Base-by-base conservation (phyloP, 2,888 invertebrate species). In the Cryptophagus acutangulus region DNA sequence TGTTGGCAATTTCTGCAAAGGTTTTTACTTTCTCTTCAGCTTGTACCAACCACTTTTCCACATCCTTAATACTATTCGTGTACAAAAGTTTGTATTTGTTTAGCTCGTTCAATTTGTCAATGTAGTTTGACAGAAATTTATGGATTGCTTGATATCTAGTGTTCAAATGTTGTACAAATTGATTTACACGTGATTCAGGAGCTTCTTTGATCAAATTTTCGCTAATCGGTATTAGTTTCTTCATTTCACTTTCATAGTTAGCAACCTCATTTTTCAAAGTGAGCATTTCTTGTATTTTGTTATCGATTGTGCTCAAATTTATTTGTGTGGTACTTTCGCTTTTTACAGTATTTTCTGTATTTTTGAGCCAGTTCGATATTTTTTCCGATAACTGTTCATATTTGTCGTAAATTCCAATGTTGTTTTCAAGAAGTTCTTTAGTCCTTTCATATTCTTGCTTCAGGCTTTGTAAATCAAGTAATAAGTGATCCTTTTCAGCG, bases 171-270 rank as follows among this genome's bases (percentile, higher is more conserved):
- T 79, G 80, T 1, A 87, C 83, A 62, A 86, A 84, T 61, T 91
- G 89, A 1, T 80, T 77, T 9, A 88, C 84, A 29, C 91, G 77
- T 0, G 87, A 86, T 61, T 93, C 92, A 0, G 90, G 87, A 62
- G 85, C 84, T 57, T 83, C 79, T 42, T 81, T 77, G 17, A 82
- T 73, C 28, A 94, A 79, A 50, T 81, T 76, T 37, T 84, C 81
- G 1, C 87, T 84, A 2, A 87, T 73, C 17, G 74, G 72, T 9
- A 77, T 75, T 13, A 93, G 69, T 44, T 81, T 78, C 18, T 77
- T 74, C 13, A 93, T 74, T 58, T 84, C 79, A 1, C 70, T 73
- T 41, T 79, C 77, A 49, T 84, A 83, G 4, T 75, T 72, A 24
- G 74, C 69, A 1, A 90, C 77, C 53, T 82, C 78, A 46, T 75